phyloP scores from a whole-genome alignment of 2,113 vertebrate genomes.

The Platanista minor region DNA sequence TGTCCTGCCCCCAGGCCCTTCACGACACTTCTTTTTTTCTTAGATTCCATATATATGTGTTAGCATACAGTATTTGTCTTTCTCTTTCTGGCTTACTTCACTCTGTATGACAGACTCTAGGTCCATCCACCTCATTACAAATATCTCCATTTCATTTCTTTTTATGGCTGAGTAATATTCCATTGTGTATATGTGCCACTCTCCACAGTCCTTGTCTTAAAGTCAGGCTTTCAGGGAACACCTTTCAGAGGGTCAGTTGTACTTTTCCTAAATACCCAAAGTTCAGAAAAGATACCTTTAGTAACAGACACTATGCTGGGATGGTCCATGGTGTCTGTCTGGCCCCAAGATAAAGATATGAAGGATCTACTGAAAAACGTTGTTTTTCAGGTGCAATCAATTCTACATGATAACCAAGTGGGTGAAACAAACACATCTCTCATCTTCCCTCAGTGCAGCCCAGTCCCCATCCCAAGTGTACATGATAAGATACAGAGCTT shows the following conservation, averaged over 20 bases:
- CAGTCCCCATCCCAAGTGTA: not conserved
- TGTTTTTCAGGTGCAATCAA: not conserved
- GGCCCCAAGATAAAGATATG: not conserved
- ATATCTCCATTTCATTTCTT: no score
- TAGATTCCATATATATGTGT: no score
- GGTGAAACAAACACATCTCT: not conserved
- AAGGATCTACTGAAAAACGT: not conserved
- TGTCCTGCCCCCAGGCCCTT: no score
- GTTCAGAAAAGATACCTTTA: not conserved
- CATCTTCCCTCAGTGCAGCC: not conserved
- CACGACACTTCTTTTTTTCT: no score
- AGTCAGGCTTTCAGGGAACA: not conserved
- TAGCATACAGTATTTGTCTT: no score
- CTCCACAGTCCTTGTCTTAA: no score
- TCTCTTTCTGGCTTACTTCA: no score
- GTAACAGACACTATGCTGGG: not conserved
- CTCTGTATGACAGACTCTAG: no score
- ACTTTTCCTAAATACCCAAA: not conserved
- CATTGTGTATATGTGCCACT: no score
- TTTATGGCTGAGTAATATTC: no score
- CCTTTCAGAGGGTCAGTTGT: not conserved
- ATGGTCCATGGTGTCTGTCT: no score
- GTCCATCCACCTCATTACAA: no score
- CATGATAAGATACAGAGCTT: not conserved
- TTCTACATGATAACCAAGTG: not conserved